Conservation (phyloP, 2,113 vertebrate species). For the Neotoma lepida region DNA sequence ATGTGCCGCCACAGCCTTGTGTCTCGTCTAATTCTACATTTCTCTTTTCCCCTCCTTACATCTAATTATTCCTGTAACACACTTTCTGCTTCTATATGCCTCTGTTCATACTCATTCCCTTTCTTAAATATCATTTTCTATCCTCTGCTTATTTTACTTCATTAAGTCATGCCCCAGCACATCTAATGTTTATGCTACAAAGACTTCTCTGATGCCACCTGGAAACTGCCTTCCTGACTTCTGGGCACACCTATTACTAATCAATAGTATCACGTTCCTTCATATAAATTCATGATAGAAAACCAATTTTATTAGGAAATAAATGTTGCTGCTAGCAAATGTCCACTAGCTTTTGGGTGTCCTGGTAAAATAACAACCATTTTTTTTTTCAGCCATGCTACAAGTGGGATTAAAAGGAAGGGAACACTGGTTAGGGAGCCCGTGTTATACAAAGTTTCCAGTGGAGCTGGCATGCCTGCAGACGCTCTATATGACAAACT, state of each 20-base stretch:
- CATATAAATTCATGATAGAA: not conserved
- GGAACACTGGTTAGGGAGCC: not conserved
- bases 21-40: not conserved
- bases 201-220: not conserved
- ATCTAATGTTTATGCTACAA: not conserved
- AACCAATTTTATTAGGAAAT: not conserved
- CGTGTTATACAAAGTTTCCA: not conserved
- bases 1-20: not conserved
- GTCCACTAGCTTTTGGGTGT: not conserved
- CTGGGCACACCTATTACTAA: not conserved
- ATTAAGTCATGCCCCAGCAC: not conserved
- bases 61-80: not conserved
- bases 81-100: not conserved
- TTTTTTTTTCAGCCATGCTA: not conserved
- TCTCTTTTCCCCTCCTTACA: not conserved
- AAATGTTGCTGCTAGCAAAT: not conserved
- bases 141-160: not conserved
- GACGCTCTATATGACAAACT: not conserved
- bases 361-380: not conserved
- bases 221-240: conserved; percentile 15
- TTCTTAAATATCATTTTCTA: not conserved
- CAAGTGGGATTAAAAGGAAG: not conserved
- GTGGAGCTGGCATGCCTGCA: not conserved
- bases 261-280: not conserved
- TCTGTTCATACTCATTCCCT: not conserved